phyloP scores from a whole-genome alignment of 2,888 invertebrate genomes.

The Patella ulyssiponensis region DNA sequence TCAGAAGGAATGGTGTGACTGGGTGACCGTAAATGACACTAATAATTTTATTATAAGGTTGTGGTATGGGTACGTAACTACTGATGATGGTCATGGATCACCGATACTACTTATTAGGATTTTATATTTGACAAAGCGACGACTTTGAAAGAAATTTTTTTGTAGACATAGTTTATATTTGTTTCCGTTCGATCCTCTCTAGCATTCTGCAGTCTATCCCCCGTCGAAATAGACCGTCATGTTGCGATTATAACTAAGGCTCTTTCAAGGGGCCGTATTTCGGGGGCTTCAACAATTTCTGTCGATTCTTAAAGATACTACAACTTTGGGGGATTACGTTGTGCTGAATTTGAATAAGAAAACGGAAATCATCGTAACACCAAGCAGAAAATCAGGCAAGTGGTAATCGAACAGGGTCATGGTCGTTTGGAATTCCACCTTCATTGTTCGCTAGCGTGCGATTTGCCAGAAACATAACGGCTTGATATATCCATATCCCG shows the following conservation, averaged over 20 bases:
- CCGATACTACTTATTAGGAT: not conserved
- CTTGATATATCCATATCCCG: not conserved
- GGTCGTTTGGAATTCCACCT: conserved; percentile 22
- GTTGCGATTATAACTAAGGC: conserved; percentile 61
- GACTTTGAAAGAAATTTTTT: not conserved
- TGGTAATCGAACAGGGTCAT: conserved; percentile 25
- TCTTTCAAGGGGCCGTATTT: conserved; percentile 58
- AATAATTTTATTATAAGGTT: conserved; percentile 17
- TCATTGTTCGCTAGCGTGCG: conserved; percentile 12
- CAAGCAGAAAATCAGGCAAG: conserved; percentile 19
- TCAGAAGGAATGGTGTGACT: conserved; percentile 33
- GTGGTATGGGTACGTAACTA: not conserved
- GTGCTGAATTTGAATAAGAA: conserved; percentile 28
- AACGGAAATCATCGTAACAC: conserved; percentile 31
- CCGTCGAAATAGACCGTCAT: conserved; percentile 53
- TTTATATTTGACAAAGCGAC: not conserved
- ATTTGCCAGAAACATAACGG: conserved; percentile 10
- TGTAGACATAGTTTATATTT: not conserved
- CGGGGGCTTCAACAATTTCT: conserved; percentile 47
- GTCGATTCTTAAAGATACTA: conserved; percentile 29
- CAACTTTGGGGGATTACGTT: conserved; percentile 39
- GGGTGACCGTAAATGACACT: conserved; percentile 8
- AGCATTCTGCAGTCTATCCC: conserved; percentile 61
- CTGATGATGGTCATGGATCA: not conserved
- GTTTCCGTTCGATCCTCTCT: conserved; percentile 40